Conservation (phyloP, 2,113 vertebrate species). For the Leptocoma aspasia region DNA sequence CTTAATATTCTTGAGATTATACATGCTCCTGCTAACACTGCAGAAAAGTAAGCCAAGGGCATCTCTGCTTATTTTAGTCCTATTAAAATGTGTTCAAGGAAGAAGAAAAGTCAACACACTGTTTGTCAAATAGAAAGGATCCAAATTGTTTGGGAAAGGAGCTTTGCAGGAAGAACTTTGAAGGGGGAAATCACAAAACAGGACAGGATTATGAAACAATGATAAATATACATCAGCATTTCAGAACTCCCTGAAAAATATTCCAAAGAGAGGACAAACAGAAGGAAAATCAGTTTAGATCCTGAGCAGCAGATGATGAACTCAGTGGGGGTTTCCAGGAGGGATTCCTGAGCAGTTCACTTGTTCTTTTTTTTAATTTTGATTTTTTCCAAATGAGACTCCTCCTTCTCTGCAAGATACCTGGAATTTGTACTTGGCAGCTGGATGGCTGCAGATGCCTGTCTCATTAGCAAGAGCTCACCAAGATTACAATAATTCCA, state of each 20-base stretch:
- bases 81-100: constrained; percentile 43
- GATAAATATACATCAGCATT: neutral
- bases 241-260: neutral
- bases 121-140: constrained; percentile 3
- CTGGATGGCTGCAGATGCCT: constrained; percentile 1
- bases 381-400: neutral
- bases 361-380: neutral
- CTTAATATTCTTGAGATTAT: constrained; percentile 42
- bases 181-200: neutral
- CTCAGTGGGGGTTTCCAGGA: neutral
- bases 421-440: neutral
- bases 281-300: neutral
- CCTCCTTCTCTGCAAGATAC: neutral
- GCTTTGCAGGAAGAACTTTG: neutral
- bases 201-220: neutral
- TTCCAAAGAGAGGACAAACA: neutral
- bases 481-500: constrained; percentile 1
- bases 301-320: accelerated
- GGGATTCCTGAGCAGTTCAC: neutral
- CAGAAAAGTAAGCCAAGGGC: constrained; percentile 57
- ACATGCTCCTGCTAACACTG: constrained; percentile 12
- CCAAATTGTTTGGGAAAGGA: neutral
- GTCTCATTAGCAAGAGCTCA: constrained; percentile 32
- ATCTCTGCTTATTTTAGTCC: constrained; percentile 22
- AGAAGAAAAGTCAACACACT: constrained; percentile 46